Evolutionary conservation across 1,140 invertebrate species (phyloP).

Genomic region (Argopecten irradians): DNA sequence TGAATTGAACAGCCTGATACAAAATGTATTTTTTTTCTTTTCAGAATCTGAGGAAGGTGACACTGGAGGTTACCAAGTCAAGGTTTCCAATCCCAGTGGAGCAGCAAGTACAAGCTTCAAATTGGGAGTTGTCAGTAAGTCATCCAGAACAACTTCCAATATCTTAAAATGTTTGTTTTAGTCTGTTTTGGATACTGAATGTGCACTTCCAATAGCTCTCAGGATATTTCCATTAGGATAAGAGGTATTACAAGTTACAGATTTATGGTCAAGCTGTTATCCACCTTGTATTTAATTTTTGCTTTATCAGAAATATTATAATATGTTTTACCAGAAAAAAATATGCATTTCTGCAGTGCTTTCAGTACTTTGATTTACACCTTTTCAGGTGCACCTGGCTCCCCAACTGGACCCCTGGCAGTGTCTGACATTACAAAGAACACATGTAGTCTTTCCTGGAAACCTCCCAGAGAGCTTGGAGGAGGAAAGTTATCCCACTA

Average conservation of each 20-base stretch:
- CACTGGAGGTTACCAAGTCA: constrained; percentile 83
- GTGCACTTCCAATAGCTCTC: neutral
- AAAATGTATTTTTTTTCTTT: constrained; percentile 32
- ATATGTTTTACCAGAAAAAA: too few species aligned
- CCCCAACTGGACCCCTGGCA: constrained; percentile 94
- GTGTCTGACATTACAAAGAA: constrained; percentile 96
- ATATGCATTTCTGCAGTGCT: too few species aligned
- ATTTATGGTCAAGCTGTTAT: too few species aligned
- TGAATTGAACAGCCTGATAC: too few species aligned
- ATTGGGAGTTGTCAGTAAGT: constrained; percentile 85
- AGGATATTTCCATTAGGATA: neutral
- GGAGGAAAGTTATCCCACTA: constrained; percentile 94
- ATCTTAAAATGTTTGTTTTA: too few species aligned
- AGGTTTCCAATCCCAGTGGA: constrained; percentile 94
- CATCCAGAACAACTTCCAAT: neutral
- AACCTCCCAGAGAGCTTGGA: constrained; percentile 93
- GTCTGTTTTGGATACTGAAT: neutral
- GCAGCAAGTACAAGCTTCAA: constrained; percentile 89
- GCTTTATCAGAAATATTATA: too few species aligned
- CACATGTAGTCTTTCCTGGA: constrained; percentile 91
- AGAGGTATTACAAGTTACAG: too few species aligned
- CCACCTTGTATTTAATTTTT: too few species aligned
- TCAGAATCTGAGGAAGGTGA: constrained; percentile 72
- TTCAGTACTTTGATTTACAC: too few species aligned
- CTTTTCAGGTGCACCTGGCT: constrained; percentile 87